Evolutionary conservation across 2,888 invertebrate species (phyloP).

Genomic region (Hyposoter didymator): DNA sequence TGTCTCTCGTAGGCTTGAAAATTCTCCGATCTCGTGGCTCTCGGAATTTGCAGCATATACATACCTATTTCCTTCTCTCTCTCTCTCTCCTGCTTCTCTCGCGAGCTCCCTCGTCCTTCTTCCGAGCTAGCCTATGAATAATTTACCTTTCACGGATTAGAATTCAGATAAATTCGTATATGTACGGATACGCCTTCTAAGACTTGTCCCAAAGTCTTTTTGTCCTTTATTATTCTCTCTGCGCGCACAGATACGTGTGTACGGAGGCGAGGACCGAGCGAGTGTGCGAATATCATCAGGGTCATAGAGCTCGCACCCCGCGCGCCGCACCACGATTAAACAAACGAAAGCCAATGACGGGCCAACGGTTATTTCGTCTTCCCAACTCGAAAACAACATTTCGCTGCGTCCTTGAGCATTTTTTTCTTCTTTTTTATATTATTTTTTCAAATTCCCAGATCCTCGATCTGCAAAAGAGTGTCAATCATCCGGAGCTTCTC

Average conservation of each 20-base stretch:
- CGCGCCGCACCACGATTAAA: not conserved
- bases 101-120: conserved; percentile 12
- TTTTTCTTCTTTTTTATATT: not conserved
- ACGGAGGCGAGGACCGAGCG: not conserved
- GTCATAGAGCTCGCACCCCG: not conserved
- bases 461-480: not conserved
- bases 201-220: not conserved
- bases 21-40: conserved; percentile 61
- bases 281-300: not conserved
- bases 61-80: not conserved
- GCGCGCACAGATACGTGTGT: not conserved
- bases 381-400: not conserved
- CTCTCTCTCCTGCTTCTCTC: conserved; percentile 20
- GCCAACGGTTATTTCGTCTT: not conserved
- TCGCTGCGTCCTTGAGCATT: not conserved
- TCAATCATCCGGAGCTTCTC: not conserved
- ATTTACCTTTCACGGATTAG: conserved; percentile 72
- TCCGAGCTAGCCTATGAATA: conserved; percentile 73
- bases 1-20: conserved; percentile 57
- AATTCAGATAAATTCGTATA: conserved; percentile 77
- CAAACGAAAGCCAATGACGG: not conserved
- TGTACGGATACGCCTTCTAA: conserved; percentile 18
- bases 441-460: not conserved
- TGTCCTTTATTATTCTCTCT: not conserved
- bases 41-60: conserved; percentile 58